Evolutionary conservation across 2,113 vertebrate genomes (phyloP).

Genomic region (Phyllopteryx taeniolatus): DNA sequence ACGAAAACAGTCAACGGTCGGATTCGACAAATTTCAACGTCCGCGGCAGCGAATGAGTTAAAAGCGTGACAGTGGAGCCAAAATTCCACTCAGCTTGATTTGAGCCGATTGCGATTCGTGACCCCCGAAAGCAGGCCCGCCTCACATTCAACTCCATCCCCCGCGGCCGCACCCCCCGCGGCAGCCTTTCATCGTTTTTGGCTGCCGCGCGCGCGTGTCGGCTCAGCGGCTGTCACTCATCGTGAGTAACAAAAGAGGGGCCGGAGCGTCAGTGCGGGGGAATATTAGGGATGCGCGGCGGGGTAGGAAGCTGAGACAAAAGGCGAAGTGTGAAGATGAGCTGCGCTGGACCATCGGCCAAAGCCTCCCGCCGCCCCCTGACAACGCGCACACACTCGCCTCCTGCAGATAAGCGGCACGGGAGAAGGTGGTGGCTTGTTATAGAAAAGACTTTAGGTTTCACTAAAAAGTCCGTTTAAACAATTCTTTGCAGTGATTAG

Average conservation of each 20-base stretch:
- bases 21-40: no score
- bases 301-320: constrained; percentile 64
- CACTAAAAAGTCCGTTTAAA: no score
- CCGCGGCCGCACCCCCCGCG: not conserved
- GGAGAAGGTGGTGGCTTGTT: no score
- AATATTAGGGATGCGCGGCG: constrained; percentile 7
- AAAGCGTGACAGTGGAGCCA: not conserved
- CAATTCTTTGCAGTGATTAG: no score
- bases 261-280: not conserved
- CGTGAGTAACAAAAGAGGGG: constrained; percentile 39
- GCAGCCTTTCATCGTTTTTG: constrained; percentile 20
- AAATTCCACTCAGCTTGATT: not conserved
- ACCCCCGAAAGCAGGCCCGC: not conserved
- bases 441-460: no score
- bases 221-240: constrained; percentile 38
- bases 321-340: constrained; percentile 40
- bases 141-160: not conserved
- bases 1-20: no score
- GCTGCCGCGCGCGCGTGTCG: constrained; percentile 13
- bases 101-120: not conserved
- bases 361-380: constrained; percentile 25
- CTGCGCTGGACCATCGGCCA: constrained; percentile 42
- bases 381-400: not conserved
- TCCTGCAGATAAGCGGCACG: constrained; percentile 9
- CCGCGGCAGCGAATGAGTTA: not conserved